Percentiles rank a stretch among this genome's conserved stretches.
Evolutionary conservation across 2,113 vertebrate genomes (phyloP).

Genomic region (Eira barbara): DNA sequence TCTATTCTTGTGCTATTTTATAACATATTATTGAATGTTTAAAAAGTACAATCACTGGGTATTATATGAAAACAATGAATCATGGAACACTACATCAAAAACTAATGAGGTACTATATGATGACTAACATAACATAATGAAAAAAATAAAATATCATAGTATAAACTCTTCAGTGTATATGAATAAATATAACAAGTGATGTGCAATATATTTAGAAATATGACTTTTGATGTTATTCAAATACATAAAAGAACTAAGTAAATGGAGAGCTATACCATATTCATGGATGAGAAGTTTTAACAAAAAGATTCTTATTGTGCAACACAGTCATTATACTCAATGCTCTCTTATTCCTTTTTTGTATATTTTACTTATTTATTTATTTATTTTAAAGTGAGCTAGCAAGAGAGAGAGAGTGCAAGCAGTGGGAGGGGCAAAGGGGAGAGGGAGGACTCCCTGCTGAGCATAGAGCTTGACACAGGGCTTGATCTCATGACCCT

Average conservation of each 20-base stretch:
- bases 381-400: no score
- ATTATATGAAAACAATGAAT: no score
- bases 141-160: background rate
- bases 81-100: no score
- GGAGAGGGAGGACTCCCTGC: no score
- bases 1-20: background rate
- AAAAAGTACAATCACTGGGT: background rate
- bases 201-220: background rate
- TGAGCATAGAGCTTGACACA: no score
- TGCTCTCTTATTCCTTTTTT: background rate
- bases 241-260: background rate
- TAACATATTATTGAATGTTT: background rate
- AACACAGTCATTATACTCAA: background rate
- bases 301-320: background rate
- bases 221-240: background rate
- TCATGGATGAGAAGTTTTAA: background rate
- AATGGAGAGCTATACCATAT: background rate
- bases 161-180: background rate
- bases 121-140: no score
- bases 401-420: no score
- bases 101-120: no score
- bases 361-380: no score
- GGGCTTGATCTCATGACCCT: no score
- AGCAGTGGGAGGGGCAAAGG: no score
- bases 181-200: background rate